phyloP scores from a whole-genome alignment of 2,888 invertebrate species.

The Leptothorax acervorum region DNA sequence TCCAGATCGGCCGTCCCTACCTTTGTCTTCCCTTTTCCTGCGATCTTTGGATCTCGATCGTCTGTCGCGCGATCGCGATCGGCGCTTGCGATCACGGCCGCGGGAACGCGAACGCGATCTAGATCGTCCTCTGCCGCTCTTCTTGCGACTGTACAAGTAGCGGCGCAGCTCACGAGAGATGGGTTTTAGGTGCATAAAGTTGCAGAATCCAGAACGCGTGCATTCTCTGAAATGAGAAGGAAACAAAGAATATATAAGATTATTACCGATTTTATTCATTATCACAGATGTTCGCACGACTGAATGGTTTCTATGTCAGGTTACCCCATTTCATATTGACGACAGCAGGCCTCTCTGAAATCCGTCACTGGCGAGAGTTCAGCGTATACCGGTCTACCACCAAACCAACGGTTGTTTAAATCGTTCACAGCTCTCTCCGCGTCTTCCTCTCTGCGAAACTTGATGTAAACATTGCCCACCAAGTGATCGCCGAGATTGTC shows the following conservation, averaged over 20 bases:
- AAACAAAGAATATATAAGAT: neutral
- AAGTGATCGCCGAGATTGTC: slow-evolving; percentile 99
- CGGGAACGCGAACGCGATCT: slow-evolving; percentile 88
- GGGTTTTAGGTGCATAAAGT: slow-evolving; percentile 99
- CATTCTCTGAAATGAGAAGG: slow-evolving; percentile 90
- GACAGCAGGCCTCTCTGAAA: slow-evolving; percentile 99
- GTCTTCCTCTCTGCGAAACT: slow-evolving; percentile 99
- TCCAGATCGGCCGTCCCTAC: slow-evolving; percentile 86
- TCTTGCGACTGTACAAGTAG: slow-evolving; percentile 91
- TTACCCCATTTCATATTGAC: slow-evolving; percentile 99
- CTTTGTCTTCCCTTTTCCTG: slow-evolving; percentile 84
- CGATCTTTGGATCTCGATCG: slow-evolving; percentile 84
- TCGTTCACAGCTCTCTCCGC: slow-evolving; percentile 99
- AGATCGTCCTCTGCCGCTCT: slow-evolving; percentile 87
- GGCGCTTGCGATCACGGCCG: slow-evolving; percentile 86
- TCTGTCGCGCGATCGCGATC: slow-evolving; percentile 84
- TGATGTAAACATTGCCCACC: slow-evolving; percentile 99
- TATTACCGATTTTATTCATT: neutral
- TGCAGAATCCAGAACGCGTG: slow-evolving; percentile 99
- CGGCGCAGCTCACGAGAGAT: slow-evolving; percentile 97
- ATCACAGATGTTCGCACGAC: neutral
- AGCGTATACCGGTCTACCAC: slow-evolving; percentile 98
- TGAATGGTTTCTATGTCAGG: slow-evolving; percentile 48
- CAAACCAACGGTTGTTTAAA: slow-evolving; percentile 99
- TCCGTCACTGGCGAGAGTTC: slow-evolving; percentile 99